Conservation (phyloP, 2,113 vertebrate species). For the Macquaria australasica region DNA sequence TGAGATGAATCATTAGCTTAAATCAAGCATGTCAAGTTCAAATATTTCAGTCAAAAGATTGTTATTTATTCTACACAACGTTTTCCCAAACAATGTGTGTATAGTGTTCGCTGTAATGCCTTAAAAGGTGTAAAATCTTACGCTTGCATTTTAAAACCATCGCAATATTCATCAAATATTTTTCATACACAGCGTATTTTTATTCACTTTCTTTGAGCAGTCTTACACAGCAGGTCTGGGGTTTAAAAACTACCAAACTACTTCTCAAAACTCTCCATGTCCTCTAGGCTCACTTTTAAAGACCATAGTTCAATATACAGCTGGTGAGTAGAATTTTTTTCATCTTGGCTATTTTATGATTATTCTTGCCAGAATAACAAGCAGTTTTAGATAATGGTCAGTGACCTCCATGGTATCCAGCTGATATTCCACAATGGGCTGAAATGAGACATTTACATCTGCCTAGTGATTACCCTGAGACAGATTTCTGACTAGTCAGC, state of each 20-base stretch:
- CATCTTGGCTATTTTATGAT: background rate
- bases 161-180: background rate
- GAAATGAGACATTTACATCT: background rate
- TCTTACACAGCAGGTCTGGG: background rate
- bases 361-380: background rate
- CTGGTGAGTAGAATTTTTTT: background rate
- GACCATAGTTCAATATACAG: background rate
- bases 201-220: background rate
- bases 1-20: background rate
- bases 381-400: background rate
- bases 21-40: background rate
- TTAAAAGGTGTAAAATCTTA: background rate
- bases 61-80: background rate
- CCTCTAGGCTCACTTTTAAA: background rate
- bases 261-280: background rate
- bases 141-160: background rate
- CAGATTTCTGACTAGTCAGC: slow-evolving; percentile 28
- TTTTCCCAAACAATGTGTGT: background rate
- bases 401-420: background rate
- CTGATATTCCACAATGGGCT: slow-evolving; percentile 10
- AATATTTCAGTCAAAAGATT: background rate
- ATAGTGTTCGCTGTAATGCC: background rate
- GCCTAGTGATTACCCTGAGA: slow-evolving; percentile 11
- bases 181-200: background rate
- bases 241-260: background rate